Conservation (phyloP, 2,797 vertebrate species). For the Merluccius polli region DNA sequence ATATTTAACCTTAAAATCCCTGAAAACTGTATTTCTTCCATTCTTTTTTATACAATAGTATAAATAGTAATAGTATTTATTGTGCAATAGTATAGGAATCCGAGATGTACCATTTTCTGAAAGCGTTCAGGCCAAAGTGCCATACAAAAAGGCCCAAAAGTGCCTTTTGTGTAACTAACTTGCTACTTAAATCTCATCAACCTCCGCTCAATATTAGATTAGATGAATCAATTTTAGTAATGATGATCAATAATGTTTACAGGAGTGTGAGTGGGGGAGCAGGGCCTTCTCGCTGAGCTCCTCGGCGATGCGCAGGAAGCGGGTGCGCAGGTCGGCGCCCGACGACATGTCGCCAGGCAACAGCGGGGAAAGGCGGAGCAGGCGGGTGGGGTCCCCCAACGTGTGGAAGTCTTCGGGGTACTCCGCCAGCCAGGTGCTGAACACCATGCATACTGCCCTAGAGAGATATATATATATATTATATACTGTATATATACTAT, state of each 20-base stretch:
- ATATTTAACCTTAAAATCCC: not conserved
- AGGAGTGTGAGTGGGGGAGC: conserved; percentile 52
- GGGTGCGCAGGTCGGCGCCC: conserved; percentile 60
- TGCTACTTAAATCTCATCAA: not conserved
- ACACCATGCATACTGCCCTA: conserved; percentile 81
- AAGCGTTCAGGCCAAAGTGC: not conserved
- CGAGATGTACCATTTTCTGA: not conserved
- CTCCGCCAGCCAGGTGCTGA: conserved; percentile 82
- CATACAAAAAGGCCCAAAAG: no score
- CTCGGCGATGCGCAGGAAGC: conserved; percentile 67
- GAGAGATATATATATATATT: not conserved
- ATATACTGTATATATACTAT: not conserved
- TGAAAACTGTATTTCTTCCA: not conserved
- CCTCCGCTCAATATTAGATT: not conserved
- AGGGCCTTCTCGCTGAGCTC: conserved; percentile 72
- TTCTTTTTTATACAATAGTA: no score
- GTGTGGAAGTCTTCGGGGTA: conserved; percentile 82
- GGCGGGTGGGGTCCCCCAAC: conserved; percentile 69
- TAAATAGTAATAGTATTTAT: no score
- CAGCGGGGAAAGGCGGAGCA: conserved; percentile 75
- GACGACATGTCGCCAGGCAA: conserved; percentile 66
- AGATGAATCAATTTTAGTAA: not conserved
- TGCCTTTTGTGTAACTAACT: not conserved
- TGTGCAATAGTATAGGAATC: not conserved
- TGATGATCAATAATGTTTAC: conserved; percentile 20